These are phyloP conservation scores for Hylaea fasciaria DNA, from an alignment of 2,888 invertebrate genomes.

Conservation along the genomic window DNA sequence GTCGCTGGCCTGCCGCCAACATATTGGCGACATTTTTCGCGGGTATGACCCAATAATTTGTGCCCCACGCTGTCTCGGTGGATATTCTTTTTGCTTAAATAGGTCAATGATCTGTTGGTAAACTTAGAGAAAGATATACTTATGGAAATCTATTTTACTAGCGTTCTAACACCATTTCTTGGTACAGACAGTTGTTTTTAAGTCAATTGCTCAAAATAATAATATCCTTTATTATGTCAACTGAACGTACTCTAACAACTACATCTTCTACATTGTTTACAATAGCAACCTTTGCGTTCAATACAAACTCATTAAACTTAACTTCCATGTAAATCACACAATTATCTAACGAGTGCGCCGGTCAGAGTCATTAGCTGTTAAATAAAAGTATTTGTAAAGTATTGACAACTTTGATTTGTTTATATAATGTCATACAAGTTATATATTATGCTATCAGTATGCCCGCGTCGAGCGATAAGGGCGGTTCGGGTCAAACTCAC, in stretches of 20 bases:
- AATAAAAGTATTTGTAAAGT: too few relatives aligned
- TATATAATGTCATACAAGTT: constrained; percentile 11
- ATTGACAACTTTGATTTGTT: neutral
- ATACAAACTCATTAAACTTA: too few relatives aligned
- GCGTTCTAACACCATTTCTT: too few relatives aligned
- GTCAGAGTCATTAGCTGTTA: too few relatives aligned
- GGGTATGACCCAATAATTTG: constrained; percentile 66
- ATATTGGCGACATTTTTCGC: constrained; percentile 69
- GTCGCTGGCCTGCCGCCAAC: constrained; percentile 65
- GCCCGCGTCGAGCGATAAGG: constrained; percentile 26
- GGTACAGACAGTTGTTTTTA: too few relatives aligned
- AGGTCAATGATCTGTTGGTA: constrained; percentile 47
- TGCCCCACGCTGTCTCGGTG: constrained; percentile 68
- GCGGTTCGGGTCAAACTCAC: constrained; percentile 27
- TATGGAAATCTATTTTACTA: neutral
- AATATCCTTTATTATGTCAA: too few relatives aligned
- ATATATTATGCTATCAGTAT: constrained; percentile 33
- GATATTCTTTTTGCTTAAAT: constrained; percentile 44
- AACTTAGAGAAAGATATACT: neutral
- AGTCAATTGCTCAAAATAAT: too few relatives aligned
- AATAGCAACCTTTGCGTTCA: too few relatives aligned
- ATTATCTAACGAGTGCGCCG: too few relatives aligned
- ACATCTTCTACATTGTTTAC: too few relatives aligned
- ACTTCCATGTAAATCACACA: too few relatives aligned
- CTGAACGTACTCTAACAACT: too few relatives aligned